Evolutionary conservation across 2,113 vertebrate species (phyloP).

Genomic region (Sisor rabdophorus): DNA sequence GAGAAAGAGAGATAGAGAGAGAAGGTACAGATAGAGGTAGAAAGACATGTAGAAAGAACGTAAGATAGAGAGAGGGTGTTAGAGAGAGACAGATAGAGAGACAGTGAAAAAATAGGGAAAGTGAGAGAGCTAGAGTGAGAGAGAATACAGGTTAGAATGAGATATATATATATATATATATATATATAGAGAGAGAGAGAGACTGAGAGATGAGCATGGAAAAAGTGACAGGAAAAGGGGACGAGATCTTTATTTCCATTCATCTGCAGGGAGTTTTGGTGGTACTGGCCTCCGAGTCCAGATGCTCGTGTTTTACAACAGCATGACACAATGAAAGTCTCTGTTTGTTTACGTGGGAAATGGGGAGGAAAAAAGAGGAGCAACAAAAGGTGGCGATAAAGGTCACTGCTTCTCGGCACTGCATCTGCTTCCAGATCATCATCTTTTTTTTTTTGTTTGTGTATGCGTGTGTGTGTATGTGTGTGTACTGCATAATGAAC

Average conservation of each 20-base stretch:
- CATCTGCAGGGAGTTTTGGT: conserved; percentile 68
- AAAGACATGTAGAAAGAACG: neutral
- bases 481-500: too few species aligned
- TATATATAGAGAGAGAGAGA: neutral
- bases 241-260: conserved; percentile 75
- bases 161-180: too few species aligned
- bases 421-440: conserved; percentile 43
- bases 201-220: neutral
- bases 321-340: conserved; percentile 64
- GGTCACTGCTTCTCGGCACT: conserved; percentile 51
- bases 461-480: conserved; percentile 20
- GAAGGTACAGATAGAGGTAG: neutral
- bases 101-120: conserved; percentile 54
- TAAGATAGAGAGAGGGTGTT: conserved; percentile 54
- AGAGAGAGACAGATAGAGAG: conserved; percentile 58
- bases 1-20: neutral
- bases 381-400: conserved; percentile 52
- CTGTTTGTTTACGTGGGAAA: conserved; percentile 73
- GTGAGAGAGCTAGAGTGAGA: conserved; percentile 53
- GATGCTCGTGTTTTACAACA: conserved; percentile 63
- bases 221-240: conserved; percentile 28
- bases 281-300: conserved; percentile 61
- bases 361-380: conserved; percentile 23
- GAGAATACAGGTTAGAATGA: too few species aligned
- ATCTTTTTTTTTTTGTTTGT: conserved; percentile 12